Conservation (phyloP, 2,113 vertebrate species). For the Ptilonorhynchus violaceus region DNA sequence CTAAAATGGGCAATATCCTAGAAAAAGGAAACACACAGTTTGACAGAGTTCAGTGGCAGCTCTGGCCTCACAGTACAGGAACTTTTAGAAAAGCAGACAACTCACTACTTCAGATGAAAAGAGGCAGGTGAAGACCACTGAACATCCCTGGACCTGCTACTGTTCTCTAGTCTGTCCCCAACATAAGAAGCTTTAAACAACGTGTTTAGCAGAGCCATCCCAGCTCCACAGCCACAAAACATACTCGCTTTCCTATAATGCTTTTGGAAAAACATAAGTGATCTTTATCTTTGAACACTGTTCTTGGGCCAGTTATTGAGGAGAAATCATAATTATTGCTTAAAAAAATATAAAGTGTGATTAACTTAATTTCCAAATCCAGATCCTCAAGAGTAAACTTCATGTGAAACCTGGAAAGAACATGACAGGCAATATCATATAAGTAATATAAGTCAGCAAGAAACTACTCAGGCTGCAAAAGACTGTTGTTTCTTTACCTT, state of each 20-base stretch:
- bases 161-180: background rate
- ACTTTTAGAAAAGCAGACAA: background rate
- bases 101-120: background rate
- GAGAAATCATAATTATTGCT: background rate
- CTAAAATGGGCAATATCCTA: background rate
- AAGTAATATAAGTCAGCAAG: background rate
- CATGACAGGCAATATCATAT: fast-evolving
- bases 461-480: background rate
- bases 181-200: background rate
- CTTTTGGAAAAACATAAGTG: background rate
- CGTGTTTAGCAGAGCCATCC: background rate
- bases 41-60: background rate
- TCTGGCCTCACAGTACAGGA: background rate
- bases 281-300: background rate
- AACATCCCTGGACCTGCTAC: background rate
- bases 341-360: background rate
- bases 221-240: background rate
- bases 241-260: fast-evolving
- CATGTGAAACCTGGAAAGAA: background rate
- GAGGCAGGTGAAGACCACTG: background rate
- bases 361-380: background rate
- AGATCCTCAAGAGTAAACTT: background rate
- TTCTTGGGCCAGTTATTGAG: background rate
- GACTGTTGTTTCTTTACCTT: slow-evolving; percentile 74
- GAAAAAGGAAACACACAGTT: background rate